Evolutionary conservation across 92 coral and sea anemone genomes (phyloP), one percentile per base, ranked within the genome.

Genomic region (Phenganax subtilis): DNA sequence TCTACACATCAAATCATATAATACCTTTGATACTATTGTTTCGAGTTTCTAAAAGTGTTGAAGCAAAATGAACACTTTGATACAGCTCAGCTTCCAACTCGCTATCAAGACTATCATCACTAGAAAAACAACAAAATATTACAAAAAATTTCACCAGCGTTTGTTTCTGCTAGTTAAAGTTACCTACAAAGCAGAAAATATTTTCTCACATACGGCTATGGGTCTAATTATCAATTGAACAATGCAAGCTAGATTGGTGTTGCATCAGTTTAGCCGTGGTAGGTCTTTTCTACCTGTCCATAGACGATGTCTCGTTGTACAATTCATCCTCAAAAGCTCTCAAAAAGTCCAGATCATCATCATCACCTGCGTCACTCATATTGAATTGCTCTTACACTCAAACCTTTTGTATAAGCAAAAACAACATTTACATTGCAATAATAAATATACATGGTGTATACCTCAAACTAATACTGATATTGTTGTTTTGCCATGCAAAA

Each of bases 21-120:
- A 30, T 30, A 68, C 73, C 73, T 68, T 68, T 68, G 73, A 12
- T 68, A 65, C 17, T 51, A 30, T 64, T 51, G 6, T 58, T 60
- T 63, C 74, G 61, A 14, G 74, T 65, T 79, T 31, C 61, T 28
- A 79, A 78, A n/a, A 92, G 87, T 57, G 94, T 85, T 28, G 97
- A 82, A 0, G 99, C 97, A 78, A 92, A 92, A 81, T 96, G 99
- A 54, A 96, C 91, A 79, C 87, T 91, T 51, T 92, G 83, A 61
- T 92, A 96, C 12, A 92, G 89, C n/a, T 90, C 91, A 15, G 88
- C 96, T 80, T 86, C 97, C 56, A 92, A 75, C 11, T 96, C 99
- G 88, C 96, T 90, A 29, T 92, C 97, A 77, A 89, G 64, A 47
- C 85, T 92, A 75, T 89, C 89, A 5, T 86, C 90, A 81, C 87